These are phyloP conservation scores for Speoplatyrhinus poulsoni DNA, from an alignment of 2,113 vertebrate genomes.

Conservation along the genomic window DNA sequence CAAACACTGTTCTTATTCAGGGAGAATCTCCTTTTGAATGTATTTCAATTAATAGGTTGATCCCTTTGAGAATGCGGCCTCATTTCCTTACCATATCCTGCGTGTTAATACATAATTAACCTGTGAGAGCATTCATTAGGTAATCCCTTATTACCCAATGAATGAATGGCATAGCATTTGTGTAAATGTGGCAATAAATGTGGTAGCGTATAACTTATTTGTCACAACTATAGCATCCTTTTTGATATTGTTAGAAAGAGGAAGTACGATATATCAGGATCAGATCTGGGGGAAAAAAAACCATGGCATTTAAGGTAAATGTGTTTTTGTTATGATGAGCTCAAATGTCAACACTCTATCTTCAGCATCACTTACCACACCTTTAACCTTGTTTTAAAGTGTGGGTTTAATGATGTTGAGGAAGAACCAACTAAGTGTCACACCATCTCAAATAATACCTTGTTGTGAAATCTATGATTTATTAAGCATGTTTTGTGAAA, in stretches of 20 bases:
- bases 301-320: too few relatives aligned
- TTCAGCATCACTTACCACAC: background rate
- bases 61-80: conserved; percentile 59
- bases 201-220: background rate
- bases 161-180: background rate
- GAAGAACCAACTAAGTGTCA: background rate
- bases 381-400: background rate
- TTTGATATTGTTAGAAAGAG: too few relatives aligned
- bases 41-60: conserved; percentile 62
- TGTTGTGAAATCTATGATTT: too few relatives aligned
- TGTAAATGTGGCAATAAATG: conserved; percentile 7
- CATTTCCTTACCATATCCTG: conserved; percentile 52
- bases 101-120: conserved; percentile 64
- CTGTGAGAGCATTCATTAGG: conserved; percentile 70
- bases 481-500: too few relatives aligned
- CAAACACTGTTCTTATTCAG: conserved; percentile 47
- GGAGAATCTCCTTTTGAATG: conserved; percentile 48
- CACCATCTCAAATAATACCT: too few relatives aligned
- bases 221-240: background rate
- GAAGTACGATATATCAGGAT: too few relatives aligned
- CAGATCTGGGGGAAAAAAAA: too few relatives aligned
- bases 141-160: conserved; percentile 63
- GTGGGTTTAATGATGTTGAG: background rate
- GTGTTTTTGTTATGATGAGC: too few relatives aligned
- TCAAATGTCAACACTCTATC: too few relatives aligned